Evolutionary conservation across 1,140 invertebrate species (phyloP).

Genomic region (Trachelipus rathkii): DNA sequence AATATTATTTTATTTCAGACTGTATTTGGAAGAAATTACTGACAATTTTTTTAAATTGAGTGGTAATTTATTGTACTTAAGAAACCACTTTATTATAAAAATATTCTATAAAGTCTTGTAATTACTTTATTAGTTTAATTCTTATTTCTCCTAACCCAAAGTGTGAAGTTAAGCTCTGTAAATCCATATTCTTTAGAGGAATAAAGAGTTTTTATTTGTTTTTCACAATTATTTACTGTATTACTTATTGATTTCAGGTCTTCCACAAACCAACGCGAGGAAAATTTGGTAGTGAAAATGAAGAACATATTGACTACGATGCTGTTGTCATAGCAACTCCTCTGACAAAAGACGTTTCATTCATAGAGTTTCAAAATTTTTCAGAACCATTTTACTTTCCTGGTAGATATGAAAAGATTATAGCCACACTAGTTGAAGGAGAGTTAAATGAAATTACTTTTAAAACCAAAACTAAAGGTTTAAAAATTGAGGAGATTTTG

Average conservation of each 20-base stretch:
- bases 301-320: neutral
- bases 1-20: no score
- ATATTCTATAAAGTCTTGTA: no score
- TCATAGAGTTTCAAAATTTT: conserved; percentile 52
- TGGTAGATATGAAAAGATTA: conserved; percentile 57
- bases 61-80: no score
- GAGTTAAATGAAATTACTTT: conserved; percentile 54
- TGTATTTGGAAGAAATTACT: no score
- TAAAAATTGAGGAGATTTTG: conserved; percentile 53
- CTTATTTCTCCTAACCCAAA: no score
- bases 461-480: conserved; percentile 47
- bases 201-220: no score
- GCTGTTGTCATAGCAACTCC: conserved; percentile 23
- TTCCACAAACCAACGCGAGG: neutral
- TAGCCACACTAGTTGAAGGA: conserved; percentile 60
- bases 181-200: no score
- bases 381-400: conserved; percentile 46
- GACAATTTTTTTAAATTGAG: no score
- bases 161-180: no score
- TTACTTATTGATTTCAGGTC: neutral
- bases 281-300: neutral
- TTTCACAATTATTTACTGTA: no score
- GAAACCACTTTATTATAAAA: no score
- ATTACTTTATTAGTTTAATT: no score
- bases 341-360: conserved; percentile 18